Base-by-base conservation (phyloP, 2,888 invertebrate species). In the Thera britannica region DNA sequence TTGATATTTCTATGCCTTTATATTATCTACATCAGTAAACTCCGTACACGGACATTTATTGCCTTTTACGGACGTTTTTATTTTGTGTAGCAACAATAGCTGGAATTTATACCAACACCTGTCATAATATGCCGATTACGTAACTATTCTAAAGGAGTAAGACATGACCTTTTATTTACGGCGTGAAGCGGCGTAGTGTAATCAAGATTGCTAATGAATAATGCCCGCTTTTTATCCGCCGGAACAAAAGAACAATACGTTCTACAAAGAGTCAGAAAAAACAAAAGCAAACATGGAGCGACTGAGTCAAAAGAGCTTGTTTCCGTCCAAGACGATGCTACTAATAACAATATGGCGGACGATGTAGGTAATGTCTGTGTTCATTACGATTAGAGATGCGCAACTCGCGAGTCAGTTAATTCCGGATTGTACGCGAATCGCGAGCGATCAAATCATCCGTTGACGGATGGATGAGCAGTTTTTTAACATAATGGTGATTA, bases 191-290 rank as follows among this genome's bases (percentile, higher is more conserved):
- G 62, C 67, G 62, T 57, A 63, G 65, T 62, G 63, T 72, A 84
- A 82, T 80, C 80, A 76, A 74, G 80, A 84, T 83, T 89, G 87
- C 90, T 91, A 90, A 88, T 88, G 90, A 90, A 90, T 86, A 88
- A 77, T 77, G 79, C 78, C 80, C 79, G 74, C 74, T 77, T 77
- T 86, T 86, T 84, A 88, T 86, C 82, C 82, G 77, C 78, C 80
- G 56, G 84, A 90, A 90, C 90, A 90, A 91, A 89, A 85, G 89
- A 89, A 90, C 88, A 88, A 88, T 86, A 86, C 80, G 78, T 82
- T 81, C 82, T 85, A 89, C 88, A 90, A 90, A 90, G 88, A 88
- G 87, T 87, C 88, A 86, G 88, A 87, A 89, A 85, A 83, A 89
- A 89, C 88, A 89, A 90, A 90, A 87, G 86, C 86, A 89, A 89